Evolutionary conservation across 2,113 vertebrate species (phyloP).

Genomic region (Catharus minimus): DNA sequence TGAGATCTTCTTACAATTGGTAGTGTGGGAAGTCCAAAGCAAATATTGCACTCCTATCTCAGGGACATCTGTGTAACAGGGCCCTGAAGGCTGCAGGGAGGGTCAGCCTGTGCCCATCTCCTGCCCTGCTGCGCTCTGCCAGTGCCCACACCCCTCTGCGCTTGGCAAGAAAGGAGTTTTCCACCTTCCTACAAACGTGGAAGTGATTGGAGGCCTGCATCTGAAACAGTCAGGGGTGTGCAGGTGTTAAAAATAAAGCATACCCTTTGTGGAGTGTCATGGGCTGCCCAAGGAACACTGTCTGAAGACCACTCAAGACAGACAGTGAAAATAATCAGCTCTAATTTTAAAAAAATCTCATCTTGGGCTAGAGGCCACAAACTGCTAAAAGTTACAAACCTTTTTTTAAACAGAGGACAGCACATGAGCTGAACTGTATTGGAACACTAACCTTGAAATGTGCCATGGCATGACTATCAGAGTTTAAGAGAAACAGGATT

Average conservation of each 20-base stretch:
- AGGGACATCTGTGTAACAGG: fast-evolving
- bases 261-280: neutral
- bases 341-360: neutral
- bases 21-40: neutral
- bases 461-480: neutral
- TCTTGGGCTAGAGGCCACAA: neutral
- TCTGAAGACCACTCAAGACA: neutral
- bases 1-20: neutral
- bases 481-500: neutral
- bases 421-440: neutral
- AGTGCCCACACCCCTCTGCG: fast-evolving
- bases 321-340: neutral
- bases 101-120: neutral
- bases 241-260: neutral
- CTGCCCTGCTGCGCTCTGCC: fast-evolving
- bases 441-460: neutral
- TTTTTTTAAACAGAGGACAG: neutral
- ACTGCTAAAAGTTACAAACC: neutral
- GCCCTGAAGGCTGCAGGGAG: neutral
- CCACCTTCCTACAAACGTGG: neutral
- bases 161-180: neutral
- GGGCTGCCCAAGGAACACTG: neutral
- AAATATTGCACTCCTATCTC: neutral
- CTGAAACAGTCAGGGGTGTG: neutral
- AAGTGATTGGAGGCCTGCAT: neutral